Evolutionary conservation across 1,140 invertebrate genomes (phyloP).

Genomic region (Heliconius hermathena): DNA sequence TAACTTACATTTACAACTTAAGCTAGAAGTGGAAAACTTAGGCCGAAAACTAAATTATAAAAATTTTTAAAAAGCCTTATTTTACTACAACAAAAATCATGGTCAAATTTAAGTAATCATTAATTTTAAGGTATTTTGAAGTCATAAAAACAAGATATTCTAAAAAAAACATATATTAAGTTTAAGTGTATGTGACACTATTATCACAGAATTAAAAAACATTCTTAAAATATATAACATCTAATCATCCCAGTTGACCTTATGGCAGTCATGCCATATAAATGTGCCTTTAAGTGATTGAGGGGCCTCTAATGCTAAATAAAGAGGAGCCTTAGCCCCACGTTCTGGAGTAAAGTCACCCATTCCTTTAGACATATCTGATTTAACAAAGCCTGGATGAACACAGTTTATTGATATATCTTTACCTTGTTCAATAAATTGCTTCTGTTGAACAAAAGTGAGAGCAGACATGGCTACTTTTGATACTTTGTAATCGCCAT

Average conservation of each 20-base stretch:
- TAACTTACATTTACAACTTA: too few relatives aligned
- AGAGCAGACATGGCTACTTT: conserved; percentile 88
- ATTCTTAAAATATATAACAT: conserved; percentile 54
- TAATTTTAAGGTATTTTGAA: conserved; percentile 7
- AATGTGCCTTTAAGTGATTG: conserved; percentile 76
- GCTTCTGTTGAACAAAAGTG: conserved; percentile 85
- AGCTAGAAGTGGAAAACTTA: too few relatives aligned
- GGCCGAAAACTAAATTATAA: too few relatives aligned
- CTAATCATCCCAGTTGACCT: conserved; percentile 81
- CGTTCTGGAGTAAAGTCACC: conserved; percentile 86
- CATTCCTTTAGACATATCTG: conserved; percentile 89
- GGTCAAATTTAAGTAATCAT: too few relatives aligned
- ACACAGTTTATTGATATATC: conserved; percentile 87
- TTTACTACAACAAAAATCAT: too few relatives aligned
- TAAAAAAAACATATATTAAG: conserved; percentile 69
- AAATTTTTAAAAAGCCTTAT: too few relatives aligned
- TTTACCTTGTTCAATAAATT: conserved; percentile 82
- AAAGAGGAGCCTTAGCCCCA: conserved; percentile 81
- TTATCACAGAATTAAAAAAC: conserved; percentile 73
- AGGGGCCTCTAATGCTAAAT: conserved; percentile 76
- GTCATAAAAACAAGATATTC: conserved; percentile 38
- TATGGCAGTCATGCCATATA: conserved; percentile 79
- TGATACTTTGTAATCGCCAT: conserved; percentile 86
- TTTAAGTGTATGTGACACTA: conserved; percentile 76
- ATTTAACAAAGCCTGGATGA: conserved; percentile 88